A percentile compares a stretch with the other conserved stretches of the same genome.
These are phyloP conservation scores for Sebastes schlegelii DNA, from an alignment of 2,113 vertebrate genomes.

Conservation along the genomic window DNA sequence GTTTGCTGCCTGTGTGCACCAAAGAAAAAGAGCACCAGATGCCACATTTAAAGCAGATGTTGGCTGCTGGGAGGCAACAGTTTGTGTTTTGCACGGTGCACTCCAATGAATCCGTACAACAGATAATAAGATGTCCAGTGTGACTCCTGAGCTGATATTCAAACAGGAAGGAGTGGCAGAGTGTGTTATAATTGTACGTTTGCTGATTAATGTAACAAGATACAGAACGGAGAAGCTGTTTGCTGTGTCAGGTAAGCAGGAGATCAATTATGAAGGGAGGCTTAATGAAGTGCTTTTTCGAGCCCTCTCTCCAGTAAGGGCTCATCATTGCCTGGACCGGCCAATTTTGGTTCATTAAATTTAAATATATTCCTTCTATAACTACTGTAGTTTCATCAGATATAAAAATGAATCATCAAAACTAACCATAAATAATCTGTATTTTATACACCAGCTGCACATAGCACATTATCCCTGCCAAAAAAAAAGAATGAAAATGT, in stretches of 20 bases:
- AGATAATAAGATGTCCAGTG: background rate
- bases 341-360: background rate
- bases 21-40: background rate
- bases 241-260: background rate
- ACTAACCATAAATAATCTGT: background rate
- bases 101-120: background rate
- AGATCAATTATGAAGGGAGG: slow-evolving; percentile 19
- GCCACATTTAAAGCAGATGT: background rate
- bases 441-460: background rate
- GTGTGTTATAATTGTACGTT: background rate
- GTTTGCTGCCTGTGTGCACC: background rate
- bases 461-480: background rate
- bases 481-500: slow-evolving; percentile 8
- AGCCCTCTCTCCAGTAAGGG: background rate
- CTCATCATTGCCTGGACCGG: slow-evolving; percentile 1
- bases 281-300: slow-evolving; percentile 1
- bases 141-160: background rate
- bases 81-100: background rate
- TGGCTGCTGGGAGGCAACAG: background rate
- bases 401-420: slow-evolving; percentile 1
- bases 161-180: background rate
- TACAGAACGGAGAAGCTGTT: background rate
- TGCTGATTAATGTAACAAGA: slow-evolving; percentile 15
- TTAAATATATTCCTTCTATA: background rate
- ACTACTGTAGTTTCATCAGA: slow-evolving; percentile 8